phyloP scores from a whole-genome alignment of 2,888 invertebrate genomes.

The Eupithecia tripunctaria region DNA sequence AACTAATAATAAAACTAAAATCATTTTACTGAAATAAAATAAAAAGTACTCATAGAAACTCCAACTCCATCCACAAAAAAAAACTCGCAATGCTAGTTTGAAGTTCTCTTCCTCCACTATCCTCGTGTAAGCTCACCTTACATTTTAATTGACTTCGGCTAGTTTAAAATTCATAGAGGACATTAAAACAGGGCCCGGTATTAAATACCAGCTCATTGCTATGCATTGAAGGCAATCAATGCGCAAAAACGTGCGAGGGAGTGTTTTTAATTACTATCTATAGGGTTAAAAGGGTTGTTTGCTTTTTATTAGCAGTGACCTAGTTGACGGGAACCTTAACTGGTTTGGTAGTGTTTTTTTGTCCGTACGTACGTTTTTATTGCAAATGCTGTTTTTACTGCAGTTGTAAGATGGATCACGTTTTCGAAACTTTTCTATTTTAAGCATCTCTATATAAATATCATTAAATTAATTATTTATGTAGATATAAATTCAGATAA shows the following conservation, averaged over 20 bases:
- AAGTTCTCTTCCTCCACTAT: constrained; percentile 5
- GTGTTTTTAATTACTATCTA: constrained; percentile 15
- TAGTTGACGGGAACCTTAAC: neutral
- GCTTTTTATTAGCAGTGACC: constrained; percentile 5
- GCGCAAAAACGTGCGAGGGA: constrained; percentile 11
- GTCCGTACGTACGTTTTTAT: neutral
- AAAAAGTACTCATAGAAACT: neutral
- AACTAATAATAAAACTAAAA: neutral
- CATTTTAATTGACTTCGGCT: constrained; percentile 27
- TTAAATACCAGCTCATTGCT: constrained; percentile 24
- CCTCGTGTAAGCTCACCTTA: constrained; percentile 14
- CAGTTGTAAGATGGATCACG: too few relatives aligned
- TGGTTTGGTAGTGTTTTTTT: neutral
- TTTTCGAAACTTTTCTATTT: neutral
- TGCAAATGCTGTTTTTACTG: too few relatives aligned
- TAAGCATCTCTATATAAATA: too few relatives aligned
- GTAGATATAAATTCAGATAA: too few relatives aligned
- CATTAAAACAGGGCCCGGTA: constrained; percentile 24
- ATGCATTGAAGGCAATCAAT: constrained; percentile 34
- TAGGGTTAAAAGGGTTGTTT: constrained; percentile 10
- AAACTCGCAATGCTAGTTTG: neutral
- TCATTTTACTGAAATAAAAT: neutral
- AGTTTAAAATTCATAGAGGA: constrained; percentile 22
- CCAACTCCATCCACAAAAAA: neutral
- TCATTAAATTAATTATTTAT: too few relatives aligned